Percentiles rank a stretch among this genome's conserved stretches.
These are phyloP conservation scores for Sterrhoptilus dennistouni DNA, from an alignment of 2,113 vertebrate genomes.

Conservation along the genomic window DNA sequence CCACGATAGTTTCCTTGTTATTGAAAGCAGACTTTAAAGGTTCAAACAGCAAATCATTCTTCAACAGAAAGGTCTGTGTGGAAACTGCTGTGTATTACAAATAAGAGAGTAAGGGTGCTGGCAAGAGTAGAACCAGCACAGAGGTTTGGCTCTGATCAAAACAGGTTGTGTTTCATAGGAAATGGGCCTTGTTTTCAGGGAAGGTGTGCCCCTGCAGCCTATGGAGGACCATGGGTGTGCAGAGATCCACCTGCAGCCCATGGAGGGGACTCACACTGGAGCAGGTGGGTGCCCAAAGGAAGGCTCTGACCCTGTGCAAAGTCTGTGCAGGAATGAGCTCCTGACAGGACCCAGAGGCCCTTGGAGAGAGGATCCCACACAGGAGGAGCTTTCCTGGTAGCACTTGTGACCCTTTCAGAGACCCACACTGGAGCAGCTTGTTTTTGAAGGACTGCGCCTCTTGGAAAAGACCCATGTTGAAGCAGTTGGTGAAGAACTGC, in stretches of 20 bases:
- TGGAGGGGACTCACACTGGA: background rate
- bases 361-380: background rate
- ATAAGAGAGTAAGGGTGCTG: background rate
- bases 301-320: background rate
- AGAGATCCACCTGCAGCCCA: background rate
- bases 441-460: background rate
- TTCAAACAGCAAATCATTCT: background rate
- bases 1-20: background rate
- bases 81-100: background rate
- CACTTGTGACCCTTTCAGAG: background rate
- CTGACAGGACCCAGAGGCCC: background rate
- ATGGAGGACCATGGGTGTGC: fast-evolving
- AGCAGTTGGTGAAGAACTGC: background rate
- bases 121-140: background rate
- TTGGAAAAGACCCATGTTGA: background rate
- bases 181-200: background rate
- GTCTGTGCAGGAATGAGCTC: background rate
- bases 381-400: background rate
- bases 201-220: background rate
- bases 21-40: background rate
- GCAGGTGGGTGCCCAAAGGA: background rate
- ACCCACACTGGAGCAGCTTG: background rate
- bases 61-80: background rate
- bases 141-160: background rate
- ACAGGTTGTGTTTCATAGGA: background rate